Evolutionary conservation across 2,888 invertebrate species (phyloP).

Genomic region (Leptarthrus brevirostris): DNA sequence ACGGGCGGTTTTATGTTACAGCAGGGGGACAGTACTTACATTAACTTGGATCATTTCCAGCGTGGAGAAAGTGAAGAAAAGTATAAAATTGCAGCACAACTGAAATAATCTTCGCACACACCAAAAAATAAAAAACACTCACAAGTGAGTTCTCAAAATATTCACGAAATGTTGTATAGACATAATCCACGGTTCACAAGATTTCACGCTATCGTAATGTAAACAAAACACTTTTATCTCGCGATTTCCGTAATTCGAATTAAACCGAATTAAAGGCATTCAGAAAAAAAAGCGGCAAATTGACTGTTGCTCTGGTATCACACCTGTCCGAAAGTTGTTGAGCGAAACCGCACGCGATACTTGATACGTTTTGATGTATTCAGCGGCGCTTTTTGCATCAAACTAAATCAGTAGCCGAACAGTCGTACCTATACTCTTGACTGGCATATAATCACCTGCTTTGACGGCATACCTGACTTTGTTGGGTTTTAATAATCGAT

Average conservation of each 20-base stretch:
- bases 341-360: background rate
- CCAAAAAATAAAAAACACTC: background rate
- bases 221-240: background rate
- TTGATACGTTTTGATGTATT: background rate
- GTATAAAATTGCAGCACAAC: no score
- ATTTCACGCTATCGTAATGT: no score
- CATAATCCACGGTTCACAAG: slow-evolving; percentile 5
- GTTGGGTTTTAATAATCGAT: slow-evolving; percentile 40
- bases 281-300: background rate
- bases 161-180: background rate
- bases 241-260: background rate
- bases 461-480: slow-evolving; percentile 11
- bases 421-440: background rate
- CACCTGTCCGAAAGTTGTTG: background rate
- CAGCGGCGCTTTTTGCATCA: background rate
- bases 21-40: no score
- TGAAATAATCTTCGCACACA: background rate
- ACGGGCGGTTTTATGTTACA: no score
- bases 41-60: slow-evolving; percentile 24
- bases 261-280: background rate
- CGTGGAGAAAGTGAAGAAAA: background rate
- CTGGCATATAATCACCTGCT: slow-evolving; percentile 12
- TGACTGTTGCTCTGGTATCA: background rate
- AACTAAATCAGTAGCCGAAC: slow-evolving; percentile 12
- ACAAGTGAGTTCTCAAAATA: background rate